These are phyloP conservation scores for Gobius niger DNA, from an alignment of 2,113 vertebrate genomes.

Conservation along the genomic window DNA sequence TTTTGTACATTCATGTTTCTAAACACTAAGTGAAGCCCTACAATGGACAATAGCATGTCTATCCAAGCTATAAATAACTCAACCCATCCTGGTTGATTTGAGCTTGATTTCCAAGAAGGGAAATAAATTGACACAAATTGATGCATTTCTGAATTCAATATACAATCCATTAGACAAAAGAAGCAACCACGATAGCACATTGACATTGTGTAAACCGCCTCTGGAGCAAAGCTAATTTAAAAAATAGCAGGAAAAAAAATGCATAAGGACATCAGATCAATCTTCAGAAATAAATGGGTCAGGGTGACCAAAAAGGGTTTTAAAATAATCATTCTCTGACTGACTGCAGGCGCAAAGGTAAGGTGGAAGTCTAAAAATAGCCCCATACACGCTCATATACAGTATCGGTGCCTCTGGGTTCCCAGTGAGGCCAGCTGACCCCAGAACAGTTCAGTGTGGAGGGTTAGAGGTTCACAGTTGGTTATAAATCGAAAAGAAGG, in stretches of 20 bases:
- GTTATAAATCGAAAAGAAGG: constrained; percentile 3
- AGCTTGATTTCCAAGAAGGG: too few relatives aligned
- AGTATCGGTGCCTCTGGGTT: background rate
- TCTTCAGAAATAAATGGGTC: background rate
- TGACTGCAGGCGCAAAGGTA: constrained; percentile 21
- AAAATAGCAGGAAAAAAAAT: too few relatives aligned
- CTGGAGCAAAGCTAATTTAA: too few relatives aligned
- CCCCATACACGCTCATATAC: constrained; percentile 24
- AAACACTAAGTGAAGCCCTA: too few relatives aligned
- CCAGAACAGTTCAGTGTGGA: constrained; percentile 6
- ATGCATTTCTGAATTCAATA: too few relatives aligned
- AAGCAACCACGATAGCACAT: too few relatives aligned
- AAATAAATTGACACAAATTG: too few relatives aligned
- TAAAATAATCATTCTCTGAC: background rate
- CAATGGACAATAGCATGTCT: too few relatives aligned
- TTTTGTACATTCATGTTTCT: too few relatives aligned
- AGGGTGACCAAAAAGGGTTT: background rate
- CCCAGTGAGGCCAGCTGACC: constrained; percentile 4
- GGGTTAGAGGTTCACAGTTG: constrained; percentile 1
- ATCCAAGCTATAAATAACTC: too few relatives aligned
- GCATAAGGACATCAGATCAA: background rate
- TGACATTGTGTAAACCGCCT: constrained; percentile 1
- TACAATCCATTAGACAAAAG: too few relatives aligned
- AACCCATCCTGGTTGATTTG: too few relatives aligned
- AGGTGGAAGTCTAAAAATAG: constrained; percentile 27